phyloP scores from a whole-genome alignment of 2,113 vertebrate genomes.

The Ailurus styani region DNA sequence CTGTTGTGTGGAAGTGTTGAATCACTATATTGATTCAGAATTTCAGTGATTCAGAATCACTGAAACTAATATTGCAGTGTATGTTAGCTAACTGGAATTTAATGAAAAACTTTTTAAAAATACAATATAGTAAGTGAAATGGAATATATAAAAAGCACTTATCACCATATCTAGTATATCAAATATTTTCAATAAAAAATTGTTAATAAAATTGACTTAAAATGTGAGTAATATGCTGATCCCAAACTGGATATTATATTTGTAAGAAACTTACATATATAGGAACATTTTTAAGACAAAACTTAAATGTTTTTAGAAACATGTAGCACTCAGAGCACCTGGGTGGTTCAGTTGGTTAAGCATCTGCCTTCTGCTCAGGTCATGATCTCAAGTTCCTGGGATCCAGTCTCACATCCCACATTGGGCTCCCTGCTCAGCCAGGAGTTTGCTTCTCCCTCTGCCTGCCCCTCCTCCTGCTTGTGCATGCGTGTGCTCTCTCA shows the following conservation, averaged over 20 bases:
- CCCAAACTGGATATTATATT: background rate
- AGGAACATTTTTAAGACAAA: background rate
- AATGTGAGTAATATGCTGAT: background rate
- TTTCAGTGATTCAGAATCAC: too few relatives aligned
- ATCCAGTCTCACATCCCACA: background rate
- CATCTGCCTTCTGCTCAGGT: background rate
- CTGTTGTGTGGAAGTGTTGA: background rate
- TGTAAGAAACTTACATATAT: background rate
- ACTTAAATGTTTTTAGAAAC: background rate
- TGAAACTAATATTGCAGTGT: background rate
- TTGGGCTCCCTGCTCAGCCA: too few relatives aligned
- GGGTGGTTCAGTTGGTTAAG: background rate
- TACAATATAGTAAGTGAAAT: background rate
- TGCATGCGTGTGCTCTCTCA: background rate
- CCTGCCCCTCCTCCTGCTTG: background rate
- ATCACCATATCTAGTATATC: background rate
- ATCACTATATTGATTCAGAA: too few relatives aligned
- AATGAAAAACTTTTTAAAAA: background rate
- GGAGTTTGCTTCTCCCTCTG: background rate
- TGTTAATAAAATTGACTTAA: background rate
- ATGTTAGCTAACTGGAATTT: background rate
- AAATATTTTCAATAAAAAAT: slow-evolving; percentile 9
- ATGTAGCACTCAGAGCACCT: background rate
- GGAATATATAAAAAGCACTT: background rate
- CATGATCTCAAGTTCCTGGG: background rate